phyloP scores from a whole-genome alignment of 2,888 invertebrate species.

The Netelia fuscicornis region DNA sequence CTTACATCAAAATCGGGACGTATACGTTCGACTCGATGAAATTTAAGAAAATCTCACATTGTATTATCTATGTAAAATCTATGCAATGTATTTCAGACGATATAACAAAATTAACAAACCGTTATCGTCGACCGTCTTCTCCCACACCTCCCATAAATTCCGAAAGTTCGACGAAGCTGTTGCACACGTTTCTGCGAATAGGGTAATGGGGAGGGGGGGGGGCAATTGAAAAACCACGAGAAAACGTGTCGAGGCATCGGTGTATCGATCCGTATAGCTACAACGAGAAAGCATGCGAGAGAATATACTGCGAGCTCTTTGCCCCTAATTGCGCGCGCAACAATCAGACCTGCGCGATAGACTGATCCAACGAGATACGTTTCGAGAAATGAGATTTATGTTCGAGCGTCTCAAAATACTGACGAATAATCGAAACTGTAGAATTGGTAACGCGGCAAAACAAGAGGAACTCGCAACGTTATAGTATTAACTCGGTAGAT shows the following conservation, averaged over 20 bases:
- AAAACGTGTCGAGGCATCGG: constrained; percentile 29
- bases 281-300: neutral
- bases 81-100: neutral
- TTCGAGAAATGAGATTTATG: no score
- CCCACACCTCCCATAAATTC: no score
- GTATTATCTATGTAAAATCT: no score
- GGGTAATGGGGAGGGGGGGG: no score
- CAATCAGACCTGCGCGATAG: neutral
- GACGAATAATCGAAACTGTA: no score
- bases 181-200: neutral
- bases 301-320: neutral
- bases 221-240: no score
- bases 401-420: no score
- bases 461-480: neutral
- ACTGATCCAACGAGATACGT: no score
- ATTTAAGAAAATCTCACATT: no score
- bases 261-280: constrained; percentile 42
- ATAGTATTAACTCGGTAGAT: constrained; percentile 53
- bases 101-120: neutral
- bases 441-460: neutral
- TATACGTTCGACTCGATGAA: no score
- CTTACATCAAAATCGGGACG: no score
- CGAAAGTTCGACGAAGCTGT: neutral
- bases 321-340: neutral
- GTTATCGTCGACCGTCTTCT: no score